A percentile compares a stretch with the other conserved stretches of the same genome.
These are phyloP conservation scores for Hyla sarda DNA, from an alignment of 2,113 vertebrate genomes.

Conservation along the genomic window DNA sequence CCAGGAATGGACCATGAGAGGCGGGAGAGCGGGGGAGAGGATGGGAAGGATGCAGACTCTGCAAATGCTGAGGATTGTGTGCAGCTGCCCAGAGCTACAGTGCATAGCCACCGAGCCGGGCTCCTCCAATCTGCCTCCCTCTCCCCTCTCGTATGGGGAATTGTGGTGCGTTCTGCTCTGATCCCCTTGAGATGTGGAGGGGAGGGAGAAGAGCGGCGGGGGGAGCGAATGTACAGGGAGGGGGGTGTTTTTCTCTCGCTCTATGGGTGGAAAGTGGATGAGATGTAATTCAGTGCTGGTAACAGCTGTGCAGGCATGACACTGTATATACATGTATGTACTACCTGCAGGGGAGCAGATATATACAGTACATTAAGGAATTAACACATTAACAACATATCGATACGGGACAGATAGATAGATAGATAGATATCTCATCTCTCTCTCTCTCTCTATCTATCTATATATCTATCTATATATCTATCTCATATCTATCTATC, in stretches of 20 bases:
- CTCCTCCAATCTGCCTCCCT: slow-evolving; percentile 44
- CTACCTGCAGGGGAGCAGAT: background rate
- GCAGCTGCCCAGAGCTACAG: slow-evolving; percentile 12
- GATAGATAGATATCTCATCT: too few species aligned
- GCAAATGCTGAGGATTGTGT: slow-evolving; percentile 36
- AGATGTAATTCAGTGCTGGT: slow-evolving; percentile 52
- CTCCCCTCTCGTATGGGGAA: slow-evolving; percentile 49
- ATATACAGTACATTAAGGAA: too few species aligned
- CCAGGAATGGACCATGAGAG: slow-evolving; percentile 51
- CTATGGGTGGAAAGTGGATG: slow-evolving; percentile 47
- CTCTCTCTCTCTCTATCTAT: too few species aligned
- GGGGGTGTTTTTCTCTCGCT: slow-evolving; percentile 18
- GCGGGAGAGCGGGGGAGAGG: slow-evolving; percentile 31
- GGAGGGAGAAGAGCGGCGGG: slow-evolving; percentile 10
- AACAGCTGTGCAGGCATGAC: slow-evolving; percentile 50
- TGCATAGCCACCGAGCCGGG: background rate
- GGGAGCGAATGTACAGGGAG: background rate
- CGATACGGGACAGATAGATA: too few species aligned
- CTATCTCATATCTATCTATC: too few species aligned
- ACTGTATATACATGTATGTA: slow-evolving; percentile 35
- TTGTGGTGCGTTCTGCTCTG: slow-evolving; percentile 56
- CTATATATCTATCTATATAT: too few species aligned
- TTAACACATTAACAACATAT: too few species aligned
- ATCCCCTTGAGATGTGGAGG: slow-evolving; percentile 56
- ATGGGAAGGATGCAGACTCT: slow-evolving; percentile 38